Evolutionary conservation across 2,113 vertebrate species (phyloP).

Genomic region (Elaphurus davidianus): DNA sequence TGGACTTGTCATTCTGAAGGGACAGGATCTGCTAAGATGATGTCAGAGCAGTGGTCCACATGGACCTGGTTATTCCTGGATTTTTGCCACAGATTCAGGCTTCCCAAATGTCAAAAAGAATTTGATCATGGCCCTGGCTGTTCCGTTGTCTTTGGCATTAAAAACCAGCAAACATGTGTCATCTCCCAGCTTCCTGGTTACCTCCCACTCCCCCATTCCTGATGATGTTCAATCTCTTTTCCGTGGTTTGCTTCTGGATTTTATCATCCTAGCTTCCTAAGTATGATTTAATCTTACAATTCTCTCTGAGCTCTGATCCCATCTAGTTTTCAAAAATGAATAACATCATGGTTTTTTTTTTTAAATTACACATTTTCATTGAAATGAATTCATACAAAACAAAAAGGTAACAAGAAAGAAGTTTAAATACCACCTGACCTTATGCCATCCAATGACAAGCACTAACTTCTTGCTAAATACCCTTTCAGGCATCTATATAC

Average conservation of each 20-base stretch:
- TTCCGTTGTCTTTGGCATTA: background rate
- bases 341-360: background rate
- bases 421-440: background rate
- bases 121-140: background rate
- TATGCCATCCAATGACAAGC: background rate
- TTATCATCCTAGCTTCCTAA: background rate
- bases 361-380: background rate
- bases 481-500: background rate
- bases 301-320: background rate
- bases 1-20: background rate
- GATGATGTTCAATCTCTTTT: background rate
- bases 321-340: background rate
- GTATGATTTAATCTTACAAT: background rate
- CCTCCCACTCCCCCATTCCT: background rate
- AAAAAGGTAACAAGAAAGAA: background rate
- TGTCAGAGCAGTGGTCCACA: background rate
- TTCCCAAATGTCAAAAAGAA: background rate
- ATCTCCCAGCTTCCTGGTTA: background rate
- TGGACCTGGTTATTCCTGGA: background rate
- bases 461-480: background rate
- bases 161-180: background rate
- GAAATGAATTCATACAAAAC: background rate
- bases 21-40: conserved; percentile 19
- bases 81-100: background rate
- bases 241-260: background rate